phyloP scores from a whole-genome alignment of 2,797 vertebrate genomes.

The Hippopotamyrus pictus region DNA sequence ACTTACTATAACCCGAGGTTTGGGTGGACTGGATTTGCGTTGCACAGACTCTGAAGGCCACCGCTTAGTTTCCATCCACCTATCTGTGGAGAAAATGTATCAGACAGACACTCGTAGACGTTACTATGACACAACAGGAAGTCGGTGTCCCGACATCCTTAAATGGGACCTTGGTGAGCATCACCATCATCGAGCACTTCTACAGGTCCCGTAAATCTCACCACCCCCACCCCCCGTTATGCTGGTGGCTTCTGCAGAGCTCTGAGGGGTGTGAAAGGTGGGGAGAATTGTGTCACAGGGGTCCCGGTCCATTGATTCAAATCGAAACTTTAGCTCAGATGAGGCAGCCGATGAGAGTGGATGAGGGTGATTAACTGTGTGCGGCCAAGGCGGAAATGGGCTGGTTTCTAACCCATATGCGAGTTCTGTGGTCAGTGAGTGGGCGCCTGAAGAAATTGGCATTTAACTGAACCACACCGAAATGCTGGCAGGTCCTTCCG shows the following conservation, averaged over 20 bases:
- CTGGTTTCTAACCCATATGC: neutral
- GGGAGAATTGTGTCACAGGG: neutral
- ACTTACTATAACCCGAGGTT: conserved; percentile 49
- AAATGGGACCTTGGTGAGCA: neutral
- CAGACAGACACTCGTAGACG: neutral
- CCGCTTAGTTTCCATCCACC: conserved; percentile 44
- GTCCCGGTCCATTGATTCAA: neutral
- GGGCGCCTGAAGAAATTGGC: too few species aligned
- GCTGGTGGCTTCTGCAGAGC: neutral
- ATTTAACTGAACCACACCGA: neutral
- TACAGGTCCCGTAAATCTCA: neutral
- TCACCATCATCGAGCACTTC: neutral
- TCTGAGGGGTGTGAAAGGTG: neutral
- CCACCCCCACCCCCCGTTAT: neutral
- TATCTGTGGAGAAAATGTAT: conserved; percentile 34
- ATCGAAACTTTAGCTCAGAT: neutral
- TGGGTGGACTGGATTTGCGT: conserved; percentile 49
- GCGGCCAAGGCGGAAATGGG: neutral
- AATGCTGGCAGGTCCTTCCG: neutral
- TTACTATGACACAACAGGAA: neutral
- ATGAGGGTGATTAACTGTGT: neutral
- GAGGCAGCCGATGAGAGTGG: neutral
- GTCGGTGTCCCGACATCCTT: neutral
- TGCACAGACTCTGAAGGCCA: conserved; percentile 50
- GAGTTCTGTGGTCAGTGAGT: neutral